Percentiles rank a stretch among this genome's conserved stretches.
phyloP scores from a whole-genome alignment of 2,797 vertebrate genomes.

The Cryptoblepharus egeriae region DNA sequence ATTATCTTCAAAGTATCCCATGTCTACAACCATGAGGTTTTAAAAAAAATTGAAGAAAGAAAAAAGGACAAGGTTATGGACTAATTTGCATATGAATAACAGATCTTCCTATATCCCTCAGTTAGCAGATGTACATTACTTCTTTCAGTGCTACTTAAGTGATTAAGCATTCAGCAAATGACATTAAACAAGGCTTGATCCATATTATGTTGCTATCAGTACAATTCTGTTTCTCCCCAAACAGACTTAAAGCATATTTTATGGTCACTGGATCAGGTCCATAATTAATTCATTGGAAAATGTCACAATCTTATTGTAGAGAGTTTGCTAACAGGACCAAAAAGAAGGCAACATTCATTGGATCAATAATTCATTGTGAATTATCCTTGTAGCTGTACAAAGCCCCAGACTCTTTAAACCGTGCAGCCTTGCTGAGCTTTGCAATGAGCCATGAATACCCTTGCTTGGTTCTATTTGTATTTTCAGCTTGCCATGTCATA shows the following conservation, averaged over 20 bases:
- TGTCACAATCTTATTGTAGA: constrained; percentile 23
- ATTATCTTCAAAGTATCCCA: not conserved
- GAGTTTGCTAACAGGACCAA: constrained; percentile 22
- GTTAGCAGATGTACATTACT: accelerated
- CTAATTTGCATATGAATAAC: not conserved
- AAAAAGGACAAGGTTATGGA: not conserved
- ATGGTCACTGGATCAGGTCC: not conserved
- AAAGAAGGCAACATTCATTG: constrained; percentile 7
- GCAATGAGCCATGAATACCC: constrained; percentile 20
- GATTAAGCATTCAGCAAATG: not conserved
- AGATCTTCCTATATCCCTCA: accelerated
- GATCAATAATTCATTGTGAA: constrained; percentile 38
- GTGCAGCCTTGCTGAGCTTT: not conserved
- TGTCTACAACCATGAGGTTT: not conserved
- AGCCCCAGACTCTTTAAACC: not conserved
- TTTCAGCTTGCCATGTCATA: not conserved
- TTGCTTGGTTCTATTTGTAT: constrained; percentile 1
- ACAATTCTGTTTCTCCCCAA: not conserved
- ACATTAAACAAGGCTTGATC: not conserved
- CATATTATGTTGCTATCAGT: not conserved
- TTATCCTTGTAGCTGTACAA: constrained; percentile 22
- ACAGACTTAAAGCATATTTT: not conserved
- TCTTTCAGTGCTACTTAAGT: not conserved
- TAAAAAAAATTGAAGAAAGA: not conserved
- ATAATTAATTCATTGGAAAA: constrained; percentile 9